Evolutionary conservation across 1,140 invertebrate genomes (phyloP).

Genomic region (Phymastichus coffea): DNA sequence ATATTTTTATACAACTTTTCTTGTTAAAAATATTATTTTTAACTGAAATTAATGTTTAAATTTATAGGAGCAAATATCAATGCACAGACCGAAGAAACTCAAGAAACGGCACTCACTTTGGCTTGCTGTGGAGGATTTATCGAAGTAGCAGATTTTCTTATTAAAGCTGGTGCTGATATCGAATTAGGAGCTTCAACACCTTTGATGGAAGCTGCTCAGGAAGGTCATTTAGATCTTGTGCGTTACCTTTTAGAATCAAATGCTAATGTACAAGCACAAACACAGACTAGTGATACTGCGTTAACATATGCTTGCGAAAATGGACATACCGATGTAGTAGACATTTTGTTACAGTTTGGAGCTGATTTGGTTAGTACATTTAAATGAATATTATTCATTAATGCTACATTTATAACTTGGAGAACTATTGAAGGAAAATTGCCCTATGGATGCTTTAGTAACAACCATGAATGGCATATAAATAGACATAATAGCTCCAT

Average conservation of each 20-base stretch:
- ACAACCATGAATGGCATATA: background rate
- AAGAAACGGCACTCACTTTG: constrained; percentile 95
- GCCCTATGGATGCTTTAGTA: background rate
- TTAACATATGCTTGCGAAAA: constrained; percentile 96
- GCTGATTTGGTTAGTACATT: constrained; percentile 73
- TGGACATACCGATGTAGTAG: constrained; percentile 91
- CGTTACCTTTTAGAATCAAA: constrained; percentile 79
- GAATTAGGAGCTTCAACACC: constrained; percentile 96
- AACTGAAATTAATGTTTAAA: no score
- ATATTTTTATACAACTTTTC: no score
- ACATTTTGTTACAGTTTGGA: constrained; percentile 83
- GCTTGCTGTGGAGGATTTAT: constrained; percentile 97
- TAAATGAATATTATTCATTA: background rate
- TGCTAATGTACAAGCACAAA: constrained; percentile 91
- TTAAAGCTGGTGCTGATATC: constrained; percentile 93
- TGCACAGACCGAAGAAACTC: constrained; percentile 96
- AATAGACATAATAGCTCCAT: background rate
- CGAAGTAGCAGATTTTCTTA: constrained; percentile 95
- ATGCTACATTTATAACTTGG: background rate
- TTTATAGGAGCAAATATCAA: constrained; percentile 88
- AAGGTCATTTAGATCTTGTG: constrained; percentile 93
- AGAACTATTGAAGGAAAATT: background rate
- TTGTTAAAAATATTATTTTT: no score
- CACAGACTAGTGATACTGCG: constrained; percentile 95
- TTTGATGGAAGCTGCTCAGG: constrained; percentile 97